Conservation (phyloP, 2,113 vertebrate genomes). For the Otolemur garnettii region DNA sequence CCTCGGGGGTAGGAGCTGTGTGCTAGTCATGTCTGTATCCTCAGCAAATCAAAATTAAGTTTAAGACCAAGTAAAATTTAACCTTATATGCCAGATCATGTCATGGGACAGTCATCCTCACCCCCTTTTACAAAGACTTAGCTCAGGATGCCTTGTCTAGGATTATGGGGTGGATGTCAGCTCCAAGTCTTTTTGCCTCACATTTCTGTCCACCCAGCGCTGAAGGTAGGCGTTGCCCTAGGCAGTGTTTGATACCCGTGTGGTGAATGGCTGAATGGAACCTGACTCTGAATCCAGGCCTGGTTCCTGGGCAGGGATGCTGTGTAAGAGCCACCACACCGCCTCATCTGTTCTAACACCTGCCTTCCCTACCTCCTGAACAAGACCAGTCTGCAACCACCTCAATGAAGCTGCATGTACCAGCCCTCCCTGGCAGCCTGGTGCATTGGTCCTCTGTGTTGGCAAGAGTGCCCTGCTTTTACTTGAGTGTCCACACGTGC, state of each 20-base stretch:
- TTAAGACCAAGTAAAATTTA: background rate
- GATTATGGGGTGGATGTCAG: background rate
- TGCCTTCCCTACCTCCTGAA: background rate
- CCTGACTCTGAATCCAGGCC: background rate
- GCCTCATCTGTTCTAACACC: background rate
- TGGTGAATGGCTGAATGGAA: background rate
- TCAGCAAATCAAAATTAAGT: background rate
- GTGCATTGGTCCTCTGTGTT: background rate
- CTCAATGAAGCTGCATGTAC: background rate
- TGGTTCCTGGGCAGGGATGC: background rate
- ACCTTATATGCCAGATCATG: background rate
- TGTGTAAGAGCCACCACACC: background rate
- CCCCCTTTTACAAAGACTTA: background rate
- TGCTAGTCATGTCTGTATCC: background rate
- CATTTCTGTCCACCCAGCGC: background rate
- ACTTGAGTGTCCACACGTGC: rapidly evolving
- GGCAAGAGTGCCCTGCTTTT: background rate
- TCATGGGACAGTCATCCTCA: rapidly evolving
- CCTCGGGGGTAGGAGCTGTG: background rate
- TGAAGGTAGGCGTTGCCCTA: too few species aligned
- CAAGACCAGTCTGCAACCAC: background rate
- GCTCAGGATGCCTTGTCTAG: background rate
- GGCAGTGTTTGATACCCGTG: background rate
- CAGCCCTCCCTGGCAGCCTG: background rate
- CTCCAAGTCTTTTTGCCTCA: background rate